Evolutionary conservation across 2,113 vertebrate genomes (phyloP), one percentile per base, ranked within the genome.

Genomic region (Tachycineta bicolor): DNA sequence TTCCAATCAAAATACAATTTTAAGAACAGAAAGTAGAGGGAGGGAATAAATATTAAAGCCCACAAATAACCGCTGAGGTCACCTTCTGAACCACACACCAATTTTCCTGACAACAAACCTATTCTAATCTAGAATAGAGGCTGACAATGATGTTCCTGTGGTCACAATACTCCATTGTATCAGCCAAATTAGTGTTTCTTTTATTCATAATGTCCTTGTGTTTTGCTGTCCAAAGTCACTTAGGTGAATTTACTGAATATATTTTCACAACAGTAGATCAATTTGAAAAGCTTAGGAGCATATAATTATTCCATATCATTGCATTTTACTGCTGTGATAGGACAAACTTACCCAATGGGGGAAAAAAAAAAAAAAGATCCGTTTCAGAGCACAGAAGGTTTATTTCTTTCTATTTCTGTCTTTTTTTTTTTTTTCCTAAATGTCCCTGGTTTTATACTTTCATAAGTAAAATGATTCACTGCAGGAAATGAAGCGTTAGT

Each of bases 381-480:
- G 80, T 87, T 94, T 71, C 58, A 59, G 68, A 75, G 65, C 25
- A 87, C 44, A 64, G 46, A 86, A 64, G 12, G 52, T 77, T 91
- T 85, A 50, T 91, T 91, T 88, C 77, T 59, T 95, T 80, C 50
- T 86, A 23, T 82, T 79, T 58, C 18, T 46, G 23, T 31, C 34
- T 14, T 33, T 33, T 62, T 55, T 43, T 55, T 75, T 34, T 83
- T 46, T 3, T 1, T 0, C 19, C 28, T 56, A 68, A 94, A 81
- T 62, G 73, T 92, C 79, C 53, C 87, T 59, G 74, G 73, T 94
- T 56, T 95, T 78, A 46, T 47, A 95, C 56, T 88, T 93, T 90
- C 76, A 69, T 81, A 95, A 94, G 70, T 82, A 95, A 92, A 95
- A 96, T 90, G 85, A 96, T 97, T 96, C 93, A 95, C 73, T 77